These are phyloP conservation scores for human (Homo sapiens) DNA, from an alignment of 2,113 vertebrate species.

Conservation along the genomic window GRCh38 chr2:28749001-28749500, in stretches of 20 bases:
- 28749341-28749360: background rate
- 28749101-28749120: background rate
- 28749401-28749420: background rate
- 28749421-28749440: background rate
- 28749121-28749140: background rate
- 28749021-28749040: background rate
- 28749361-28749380: background rate
- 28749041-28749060: background rate
- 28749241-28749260: background rate
- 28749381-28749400: background rate
- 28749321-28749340: background rate
- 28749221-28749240: background rate
- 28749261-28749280: background rate
- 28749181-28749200: background rate
- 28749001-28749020: background rate
- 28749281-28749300: background rate
- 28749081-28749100: slow-evolving; percentile 3
- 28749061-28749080: slow-evolving; percentile 5
- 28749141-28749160: background rate
- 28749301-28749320: background rate
- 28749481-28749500: background rate
- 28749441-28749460: background rate
- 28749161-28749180: background rate
- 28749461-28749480: background rate
- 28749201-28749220: slow-evolving; percentile 11